phyloP scores from a whole-genome alignment of 2,113 vertebrate genomes.

The Larimichthys polyactis region DNA sequence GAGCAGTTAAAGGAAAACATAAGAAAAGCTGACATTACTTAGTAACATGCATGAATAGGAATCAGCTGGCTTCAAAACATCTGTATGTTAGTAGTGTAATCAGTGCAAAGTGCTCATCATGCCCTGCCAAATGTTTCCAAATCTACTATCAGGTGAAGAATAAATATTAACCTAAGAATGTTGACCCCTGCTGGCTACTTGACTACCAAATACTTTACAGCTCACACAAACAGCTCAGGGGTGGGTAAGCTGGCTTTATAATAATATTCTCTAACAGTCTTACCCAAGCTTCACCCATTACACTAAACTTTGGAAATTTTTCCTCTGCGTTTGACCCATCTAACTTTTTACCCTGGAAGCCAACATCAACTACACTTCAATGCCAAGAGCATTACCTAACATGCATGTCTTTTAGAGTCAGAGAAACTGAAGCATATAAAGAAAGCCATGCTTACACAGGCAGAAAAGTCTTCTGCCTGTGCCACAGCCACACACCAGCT shows the following conservation, averaged over 20 bases:
- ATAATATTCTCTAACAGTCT: conserved; percentile 1
- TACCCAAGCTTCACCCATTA: neutral
- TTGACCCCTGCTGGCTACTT: conserved; percentile 5
- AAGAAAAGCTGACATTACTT: conserved; percentile 26
- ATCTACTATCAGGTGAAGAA: neutral
- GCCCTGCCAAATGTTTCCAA: conserved; percentile 9
- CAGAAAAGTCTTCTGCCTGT: neutral
- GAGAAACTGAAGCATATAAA: neutral
- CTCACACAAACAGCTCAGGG: conserved; percentile 11
- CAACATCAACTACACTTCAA: neutral
- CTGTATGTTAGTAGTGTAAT: conserved; percentile 44
- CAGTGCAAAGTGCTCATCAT: conserved; percentile 12
- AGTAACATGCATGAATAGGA: conserved; percentile 60
- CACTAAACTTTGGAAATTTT: conserved; percentile 1
- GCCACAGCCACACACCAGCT: neutral
- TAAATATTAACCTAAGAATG: conserved; percentile 10
- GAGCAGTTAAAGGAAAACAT: conserved; percentile 51
- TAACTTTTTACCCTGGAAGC: neutral
- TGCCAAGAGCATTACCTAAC: conserved; percentile 35
- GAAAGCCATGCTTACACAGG: conserved; percentile 15
- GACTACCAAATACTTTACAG: conserved; percentile 13
- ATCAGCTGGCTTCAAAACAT: conserved; percentile 37
- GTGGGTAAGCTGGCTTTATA: neutral
- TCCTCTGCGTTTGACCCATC: conserved; percentile 3
- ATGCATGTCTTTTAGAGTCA: conserved; percentile 15